Base-by-base conservation (phyloP, 1,140 invertebrate genomes). In the Pseudomyrmex concolor region DNA sequence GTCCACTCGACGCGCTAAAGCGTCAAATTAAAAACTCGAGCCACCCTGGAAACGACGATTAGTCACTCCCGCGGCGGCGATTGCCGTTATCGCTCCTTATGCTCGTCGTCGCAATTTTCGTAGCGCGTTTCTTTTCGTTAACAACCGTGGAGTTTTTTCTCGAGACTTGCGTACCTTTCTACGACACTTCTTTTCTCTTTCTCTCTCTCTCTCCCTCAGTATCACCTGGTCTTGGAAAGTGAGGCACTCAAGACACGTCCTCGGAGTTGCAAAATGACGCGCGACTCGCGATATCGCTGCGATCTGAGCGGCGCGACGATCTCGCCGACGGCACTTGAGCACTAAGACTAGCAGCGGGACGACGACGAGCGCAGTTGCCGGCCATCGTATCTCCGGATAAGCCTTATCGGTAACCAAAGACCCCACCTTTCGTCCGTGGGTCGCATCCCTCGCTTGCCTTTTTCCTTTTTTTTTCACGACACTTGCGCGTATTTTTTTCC, bases 1-100 rank as follows among this genome's bases (percentile, higher is more conserved):
- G 83, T 81, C 88, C 87, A 89, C 86, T 90, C 84, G 59, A 67
- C 85, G 84, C 81, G 71, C 73, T 86, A 85, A 88, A 87, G 86
- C 76, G 88, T 90, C 85, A 84, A 91, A 91, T 91, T 91, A 90
- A 91, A 89, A 89, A 89, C 89, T 91, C 88, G 67, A 91, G 82
- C 60, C 60, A 63, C 59, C 67, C 71, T 59, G 22, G 71, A 84
- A 70, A 62, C 73, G 59, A 57, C 87, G 85, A 89, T 90, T 86
- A 83, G 72, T 72, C 51, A 57, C 25, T 50, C 48, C 48, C 60
- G 48, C 45, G 78, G 50, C 70, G 45, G n/a, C 25, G 71, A 87
- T 88, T 88, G 76, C 66, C 70, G 76, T 70, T 55, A 72, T 70
- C 68, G 54, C 60, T 43, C 64, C 83, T 34, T 34, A 34, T 34